Conservation (phyloP, 2,888 invertebrate species). For the Noctua janthina region DNA sequence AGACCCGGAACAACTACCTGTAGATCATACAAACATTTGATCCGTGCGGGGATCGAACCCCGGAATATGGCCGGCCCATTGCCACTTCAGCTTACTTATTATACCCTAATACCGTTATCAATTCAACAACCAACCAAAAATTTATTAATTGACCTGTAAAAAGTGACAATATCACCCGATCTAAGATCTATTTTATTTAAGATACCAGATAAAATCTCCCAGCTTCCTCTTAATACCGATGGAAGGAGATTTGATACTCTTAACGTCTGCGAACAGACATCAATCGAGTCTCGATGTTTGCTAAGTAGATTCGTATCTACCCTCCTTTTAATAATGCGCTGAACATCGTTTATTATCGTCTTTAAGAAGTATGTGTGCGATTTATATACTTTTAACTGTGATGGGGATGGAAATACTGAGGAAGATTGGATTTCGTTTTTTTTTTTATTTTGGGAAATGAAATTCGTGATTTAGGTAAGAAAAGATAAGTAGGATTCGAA, state of each 20-base stretch:
- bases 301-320: constrained; percentile 52
- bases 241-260: constrained; percentile 27
- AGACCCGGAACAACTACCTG: too few species aligned
- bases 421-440: constrained; percentile 33
- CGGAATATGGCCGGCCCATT: too few species aligned
- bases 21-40: too few species aligned
- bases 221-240: constrained; percentile 7
- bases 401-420: constrained; percentile 17
- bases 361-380: constrained; percentile 35
- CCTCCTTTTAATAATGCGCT: constrained; percentile 47
- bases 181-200: not conserved
- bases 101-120: too few species aligned
- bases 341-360: constrained; percentile 50
- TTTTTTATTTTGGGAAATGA: constrained; percentile 12
- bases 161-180: not conserved
- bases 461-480: not conserved
- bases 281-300: constrained; percentile 37
- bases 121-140: not conserved
- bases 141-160: not conserved
- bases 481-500: not conserved
- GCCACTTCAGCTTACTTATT: too few species aligned
- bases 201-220: not conserved
- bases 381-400: constrained; percentile 48
- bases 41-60: too few species aligned
- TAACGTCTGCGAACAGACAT: constrained; percentile 31